Base-by-base conservation (phyloP, 35 echinoderm and acorn worm genomes). In the Amphiura filiformis region DNA sequence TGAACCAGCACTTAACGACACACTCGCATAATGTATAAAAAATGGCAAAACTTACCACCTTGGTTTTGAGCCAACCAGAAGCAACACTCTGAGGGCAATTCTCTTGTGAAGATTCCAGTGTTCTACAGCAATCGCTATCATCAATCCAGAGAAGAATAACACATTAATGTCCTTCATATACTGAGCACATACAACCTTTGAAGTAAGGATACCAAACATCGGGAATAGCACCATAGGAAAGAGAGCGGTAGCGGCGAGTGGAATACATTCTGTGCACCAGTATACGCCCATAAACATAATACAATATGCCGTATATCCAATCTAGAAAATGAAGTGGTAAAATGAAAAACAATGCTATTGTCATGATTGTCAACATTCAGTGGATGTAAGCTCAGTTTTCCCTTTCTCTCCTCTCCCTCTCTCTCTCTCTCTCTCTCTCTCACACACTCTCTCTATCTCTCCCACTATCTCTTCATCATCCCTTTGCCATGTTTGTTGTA, bases 141-240 rank as follows among this genome's bases (percentile, higher is more conserved):
- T 89, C 28, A 98, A 44, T 17, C 96, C 93, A 31, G 92, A 93
- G 56, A 98, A 81, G 84, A 98, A 94, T 12, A 98, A 35, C 23
- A 91, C 52, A 42, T 94, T 98, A 56, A 87, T 89, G 42, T 98
- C 90, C 81, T 89, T 98, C 2, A 98, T 64, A 76, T 98, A 98
- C 30, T 98, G 89, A 22, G 35, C 84, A 44, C 89, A 92, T 0
- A 94, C 92, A 18, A 70, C 82, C 37, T 90, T 91, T 1, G 92
- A 89, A 2, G 81, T 40, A 22, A 92, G 42, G 18, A 98, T 82
- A 18, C 96, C 96, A 40, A 98, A 94, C 33, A 94, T 5, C 0
- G 96, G 96, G 77, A 98, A 98, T 1, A 98, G 75, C 7, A 98
- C 78, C 40, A 98, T 91, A 0, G 96, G 96, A 3, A 98, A 47